Evolutionary conservation across 2,797 vertebrate genomes (phyloP).

Genomic region (Pangasius larnaudii): DNA sequence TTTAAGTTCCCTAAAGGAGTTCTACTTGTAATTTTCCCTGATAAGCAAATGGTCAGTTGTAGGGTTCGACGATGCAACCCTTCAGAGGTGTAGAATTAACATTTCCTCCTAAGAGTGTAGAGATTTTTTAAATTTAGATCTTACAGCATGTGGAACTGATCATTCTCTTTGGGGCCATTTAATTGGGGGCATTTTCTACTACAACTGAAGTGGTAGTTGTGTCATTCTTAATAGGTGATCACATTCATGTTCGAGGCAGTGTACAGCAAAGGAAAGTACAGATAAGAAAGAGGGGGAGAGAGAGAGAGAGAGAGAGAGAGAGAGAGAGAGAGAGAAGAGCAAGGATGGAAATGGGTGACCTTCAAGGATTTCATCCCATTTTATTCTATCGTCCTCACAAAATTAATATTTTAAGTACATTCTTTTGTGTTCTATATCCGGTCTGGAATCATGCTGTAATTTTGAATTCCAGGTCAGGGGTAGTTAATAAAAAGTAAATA

Average conservation of each 20-base stretch:
- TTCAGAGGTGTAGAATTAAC: background rate
- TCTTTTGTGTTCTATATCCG: constrained; percentile 40
- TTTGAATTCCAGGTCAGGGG: constrained; percentile 49
- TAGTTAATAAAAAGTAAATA: constrained; percentile 52
- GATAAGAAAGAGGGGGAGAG: background rate
- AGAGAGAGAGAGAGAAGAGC: background rate
- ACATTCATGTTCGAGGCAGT: background rate
- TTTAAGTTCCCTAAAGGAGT: too few relatives aligned
- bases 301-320: background rate
- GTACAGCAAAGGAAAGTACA: background rate
- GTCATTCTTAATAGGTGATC: background rate
- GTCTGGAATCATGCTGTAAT: constrained; percentile 46
- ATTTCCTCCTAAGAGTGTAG: background rate
- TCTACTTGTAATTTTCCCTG: background rate
- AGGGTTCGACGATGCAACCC: background rate
- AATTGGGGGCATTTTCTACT: background rate
- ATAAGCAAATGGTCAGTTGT: background rate
- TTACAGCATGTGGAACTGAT: background rate
- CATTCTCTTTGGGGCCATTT: background rate
- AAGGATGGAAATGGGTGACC: background rate
- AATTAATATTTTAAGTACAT: constrained; percentile 47
- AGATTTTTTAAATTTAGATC: background rate
- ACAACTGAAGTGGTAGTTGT: constrained; percentile 3
- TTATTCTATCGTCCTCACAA: constrained; percentile 12
- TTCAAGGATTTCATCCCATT: constrained; percentile 32